Percentiles rank a stretch among this genome's conserved stretches.
phyloP scores from a whole-genome alignment of 2,113 vertebrate genomes.

The Ammodytes dubius region DNA sequence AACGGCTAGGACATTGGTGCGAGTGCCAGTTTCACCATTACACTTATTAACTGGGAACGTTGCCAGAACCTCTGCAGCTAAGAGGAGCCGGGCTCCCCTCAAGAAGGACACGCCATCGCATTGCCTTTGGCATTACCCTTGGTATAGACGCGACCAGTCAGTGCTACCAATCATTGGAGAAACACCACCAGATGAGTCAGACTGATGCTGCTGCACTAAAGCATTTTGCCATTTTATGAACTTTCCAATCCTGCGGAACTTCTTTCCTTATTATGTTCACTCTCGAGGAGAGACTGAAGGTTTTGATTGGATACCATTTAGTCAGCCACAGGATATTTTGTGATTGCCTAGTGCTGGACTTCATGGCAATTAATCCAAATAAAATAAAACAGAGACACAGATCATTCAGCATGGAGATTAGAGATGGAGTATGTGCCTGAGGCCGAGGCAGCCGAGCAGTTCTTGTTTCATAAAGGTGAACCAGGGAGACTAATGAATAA shows the following conservation, averaged over 20 bases:
- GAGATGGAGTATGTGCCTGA: slow-evolving; percentile 12
- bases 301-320: slow-evolving; percentile 39
- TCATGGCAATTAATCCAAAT: slow-evolving; percentile 26
- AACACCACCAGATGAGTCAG: slow-evolving; percentile 56
- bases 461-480: slow-evolving; percentile 33
- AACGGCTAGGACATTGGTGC: slow-evolving; percentile 37
- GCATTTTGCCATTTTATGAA: slow-evolving; percentile 21
- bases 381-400: slow-evolving; percentile 21
- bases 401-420: slow-evolving; percentile 38
- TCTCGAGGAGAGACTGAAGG: slow-evolving; percentile 7
- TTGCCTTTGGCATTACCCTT: slow-evolving; percentile 71
- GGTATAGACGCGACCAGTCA: slow-evolving; percentile 44
- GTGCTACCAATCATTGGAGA: slow-evolving; percentile 48
- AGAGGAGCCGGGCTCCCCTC: slow-evolving; percentile 32
- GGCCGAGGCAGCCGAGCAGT: neutral
- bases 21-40: slow-evolving; percentile 77
- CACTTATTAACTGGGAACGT: slow-evolving; percentile 74
- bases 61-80: slow-evolving; percentile 69
- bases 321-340: slow-evolving; percentile 45
- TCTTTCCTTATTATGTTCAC: neutral
- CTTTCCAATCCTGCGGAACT: slow-evolving; percentile 1
- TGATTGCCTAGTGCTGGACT: slow-evolving; percentile 27
- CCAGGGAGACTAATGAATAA: slow-evolving; percentile 19
- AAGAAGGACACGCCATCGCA: slow-evolving; percentile 37
- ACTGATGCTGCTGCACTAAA: slow-evolving; percentile 38